Conservation (phyloP, 2,888 invertebrate species). For the Chironomus riparius region DNA sequence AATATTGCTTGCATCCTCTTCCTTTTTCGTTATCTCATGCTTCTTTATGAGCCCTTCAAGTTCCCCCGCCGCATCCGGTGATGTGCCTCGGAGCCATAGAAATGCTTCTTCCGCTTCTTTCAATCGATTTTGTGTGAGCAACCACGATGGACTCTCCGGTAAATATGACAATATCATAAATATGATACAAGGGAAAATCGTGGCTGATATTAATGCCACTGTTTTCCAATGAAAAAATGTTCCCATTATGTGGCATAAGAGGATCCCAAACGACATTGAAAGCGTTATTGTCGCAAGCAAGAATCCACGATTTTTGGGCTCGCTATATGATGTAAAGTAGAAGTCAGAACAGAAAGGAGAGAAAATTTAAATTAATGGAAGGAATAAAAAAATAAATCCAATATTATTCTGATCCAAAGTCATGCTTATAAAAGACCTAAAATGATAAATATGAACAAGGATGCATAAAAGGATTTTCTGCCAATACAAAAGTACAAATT, state of each 20-base stretch:
- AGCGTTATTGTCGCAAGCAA: slow-evolving; percentile 50
- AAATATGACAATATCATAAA: slow-evolving; percentile 44
- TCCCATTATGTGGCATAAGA: slow-evolving; percentile 51
- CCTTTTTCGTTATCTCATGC: slow-evolving; percentile 41
- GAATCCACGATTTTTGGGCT: slow-evolving; percentile 51
- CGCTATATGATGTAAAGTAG: slow-evolving; percentile 30
- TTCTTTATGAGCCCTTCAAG: slow-evolving; percentile 45
- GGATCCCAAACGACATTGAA: slow-evolving; percentile 50
- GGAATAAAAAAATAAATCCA: not conserved
- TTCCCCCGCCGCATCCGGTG: slow-evolving; percentile 44
- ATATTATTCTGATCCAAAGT: no score
- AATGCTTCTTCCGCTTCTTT: slow-evolving; percentile 48
- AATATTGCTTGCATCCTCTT: slow-evolving; percentile 34
- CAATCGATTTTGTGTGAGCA: slow-evolving; percentile 46
- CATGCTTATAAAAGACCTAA: no score
- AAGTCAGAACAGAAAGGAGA: not conserved
- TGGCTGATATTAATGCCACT: slow-evolving; percentile 48
- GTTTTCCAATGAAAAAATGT: slow-evolving; percentile 54
- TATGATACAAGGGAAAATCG: slow-evolving; percentile 46
- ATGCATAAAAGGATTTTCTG: no score
- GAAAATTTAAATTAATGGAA: not conserved
- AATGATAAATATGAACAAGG: no score
- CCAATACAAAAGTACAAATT: no score
- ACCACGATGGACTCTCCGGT: slow-evolving; percentile 57
- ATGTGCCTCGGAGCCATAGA: slow-evolving; percentile 47